Evolutionary conservation across 2,888 invertebrate species (phyloP).

Genomic region (Tiliacea aurago): DNA sequence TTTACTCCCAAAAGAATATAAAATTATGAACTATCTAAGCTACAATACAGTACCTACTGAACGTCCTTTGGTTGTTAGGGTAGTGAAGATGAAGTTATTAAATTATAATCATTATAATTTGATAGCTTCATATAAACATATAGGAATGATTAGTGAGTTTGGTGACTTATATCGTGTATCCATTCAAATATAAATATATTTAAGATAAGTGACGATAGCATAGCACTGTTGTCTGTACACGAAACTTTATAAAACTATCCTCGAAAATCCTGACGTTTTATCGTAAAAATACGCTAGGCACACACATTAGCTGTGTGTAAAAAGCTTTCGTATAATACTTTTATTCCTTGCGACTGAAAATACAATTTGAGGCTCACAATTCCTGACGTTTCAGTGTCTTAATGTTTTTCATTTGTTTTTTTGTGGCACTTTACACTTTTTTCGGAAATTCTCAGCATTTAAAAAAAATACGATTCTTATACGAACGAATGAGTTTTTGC

Average conservation of each 20-base stretch:
- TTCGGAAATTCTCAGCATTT: slow-evolving; percentile 13
- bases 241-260: not conserved
- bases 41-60: not conserved
- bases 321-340: slow-evolving; percentile 29
- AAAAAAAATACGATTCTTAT: slow-evolving; percentile 16
- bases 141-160: not conserved
- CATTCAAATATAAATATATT: not conserved
- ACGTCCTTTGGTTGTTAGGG: not conserved
- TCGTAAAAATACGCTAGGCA: slow-evolving; percentile 17
- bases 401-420: slow-evolving; percentile 30
- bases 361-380: slow-evolving; percentile 21
- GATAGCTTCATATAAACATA: not conserved
- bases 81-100: not conserved
- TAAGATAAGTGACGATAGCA: not conserved
- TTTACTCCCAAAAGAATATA: too few relatives aligned
- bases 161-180: not conserved
- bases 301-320: slow-evolving; percentile 6
- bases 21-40: too few relatives aligned
- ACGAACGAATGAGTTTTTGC: slow-evolving; percentile 10
- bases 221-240: not conserved
- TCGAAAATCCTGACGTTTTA: slow-evolving; percentile 11
- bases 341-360: slow-evolving; percentile 24
- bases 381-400: slow-evolving; percentile 25
- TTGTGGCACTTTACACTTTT: slow-evolving; percentile 2
- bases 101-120: too few relatives aligned